These are phyloP conservation scores for Spea hammondii DNA, from an alignment of 2,797 vertebrate genomes.

Conservation along the genomic window DNA sequence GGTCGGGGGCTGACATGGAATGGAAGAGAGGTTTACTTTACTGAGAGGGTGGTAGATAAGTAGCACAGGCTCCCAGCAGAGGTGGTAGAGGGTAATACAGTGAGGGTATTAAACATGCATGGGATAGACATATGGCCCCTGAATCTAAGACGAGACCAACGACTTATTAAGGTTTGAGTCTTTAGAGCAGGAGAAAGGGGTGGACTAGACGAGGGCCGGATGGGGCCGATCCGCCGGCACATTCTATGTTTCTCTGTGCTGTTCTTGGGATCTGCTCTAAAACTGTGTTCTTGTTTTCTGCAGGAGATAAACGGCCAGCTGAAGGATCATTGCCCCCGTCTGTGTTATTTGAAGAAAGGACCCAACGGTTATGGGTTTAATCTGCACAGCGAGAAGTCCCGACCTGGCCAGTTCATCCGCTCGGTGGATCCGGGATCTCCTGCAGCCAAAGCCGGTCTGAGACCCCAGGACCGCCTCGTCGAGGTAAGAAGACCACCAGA, in stretches of 20 bases:
- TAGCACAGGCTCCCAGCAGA: no score
- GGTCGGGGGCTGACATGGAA: no score
- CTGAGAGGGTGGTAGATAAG: no score
- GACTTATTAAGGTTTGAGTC: no score
- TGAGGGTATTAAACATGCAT: no score
- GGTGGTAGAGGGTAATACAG: no score
- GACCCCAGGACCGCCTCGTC: slow-evolving; percentile 82
- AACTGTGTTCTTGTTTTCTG: background rate
- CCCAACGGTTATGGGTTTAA: slow-evolving; percentile 90
- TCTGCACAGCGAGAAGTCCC: slow-evolving; percentile 85
- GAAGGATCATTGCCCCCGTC: slow-evolving; percentile 77
- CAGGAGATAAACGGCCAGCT: slow-evolving; percentile 64
- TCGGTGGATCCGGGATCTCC: slow-evolving; percentile 83
- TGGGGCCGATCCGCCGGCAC: no score
- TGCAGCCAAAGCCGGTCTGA: slow-evolving; percentile 77
- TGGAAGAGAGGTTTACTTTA: no score
- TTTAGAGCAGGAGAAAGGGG: no score
- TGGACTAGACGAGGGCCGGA: no score
- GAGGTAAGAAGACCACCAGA: slow-evolving; percentile 68
- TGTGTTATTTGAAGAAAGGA: slow-evolving; percentile 81
- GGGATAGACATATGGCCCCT: no score
- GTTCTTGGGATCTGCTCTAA: background rate
- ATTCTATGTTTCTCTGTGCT: background rate
- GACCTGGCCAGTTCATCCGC: slow-evolving; percentile 85
- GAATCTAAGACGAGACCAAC: no score